phyloP scores from a whole-genome alignment of 35 echinoderm and acorn worm species.

The Heliocidaris tuberculata region DNA sequence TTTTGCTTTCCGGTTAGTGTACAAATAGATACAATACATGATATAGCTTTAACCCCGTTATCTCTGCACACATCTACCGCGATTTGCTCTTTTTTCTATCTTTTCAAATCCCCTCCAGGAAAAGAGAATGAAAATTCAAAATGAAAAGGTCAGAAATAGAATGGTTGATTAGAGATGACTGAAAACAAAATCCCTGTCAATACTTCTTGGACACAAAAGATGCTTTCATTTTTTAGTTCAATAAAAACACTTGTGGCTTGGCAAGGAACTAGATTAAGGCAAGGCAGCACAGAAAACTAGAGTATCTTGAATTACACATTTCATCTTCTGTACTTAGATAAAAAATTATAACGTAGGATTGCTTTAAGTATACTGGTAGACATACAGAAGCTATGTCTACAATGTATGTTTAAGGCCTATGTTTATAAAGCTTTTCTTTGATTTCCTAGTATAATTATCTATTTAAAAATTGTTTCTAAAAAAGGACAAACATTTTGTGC shows the following conservation, averaged over 20 bases:
- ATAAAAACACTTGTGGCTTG: background rate
- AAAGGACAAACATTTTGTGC: background rate
- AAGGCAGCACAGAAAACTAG: background rate
- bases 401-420: too few species aligned
- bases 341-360: background rate
- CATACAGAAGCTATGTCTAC: too few species aligned
- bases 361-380: too few species aligned
- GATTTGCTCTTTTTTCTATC: background rate
- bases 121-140: background rate
- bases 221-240: slow-evolving; percentile 10
- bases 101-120: background rate
- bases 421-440: too few species aligned
- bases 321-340: background rate
- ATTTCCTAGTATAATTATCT: too few species aligned
- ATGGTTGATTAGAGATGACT: background rate
- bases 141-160: background rate
- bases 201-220: background rate
- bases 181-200: background rate
- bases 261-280: background rate
- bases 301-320: background rate
- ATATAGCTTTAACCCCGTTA: background rate
- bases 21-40: background rate
- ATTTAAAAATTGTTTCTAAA: background rate
- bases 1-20: background rate
- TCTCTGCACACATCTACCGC: background rate